Conservation (phyloP, 53 echinoderm and acorn worm genomes). For the Luidia sarsii region DNA sequence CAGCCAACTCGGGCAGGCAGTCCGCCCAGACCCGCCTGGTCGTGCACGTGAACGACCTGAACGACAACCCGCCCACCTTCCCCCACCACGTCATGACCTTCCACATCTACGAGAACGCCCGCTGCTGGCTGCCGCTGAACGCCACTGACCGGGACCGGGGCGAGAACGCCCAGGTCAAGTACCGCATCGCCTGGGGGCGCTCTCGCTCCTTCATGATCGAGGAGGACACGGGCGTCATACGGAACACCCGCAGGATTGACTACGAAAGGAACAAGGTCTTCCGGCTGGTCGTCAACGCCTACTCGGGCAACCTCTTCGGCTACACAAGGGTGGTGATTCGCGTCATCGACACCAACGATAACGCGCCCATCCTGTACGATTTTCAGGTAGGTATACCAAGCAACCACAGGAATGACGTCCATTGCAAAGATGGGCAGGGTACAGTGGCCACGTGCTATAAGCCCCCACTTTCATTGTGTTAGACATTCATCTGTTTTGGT, state of each 20-base stretch:
- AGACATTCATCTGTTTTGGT: too few species aligned
- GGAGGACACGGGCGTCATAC: constrained; percentile 61
- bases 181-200: constrained; percentile 69
- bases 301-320: constrained; percentile 72
- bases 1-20: constrained; percentile 49
- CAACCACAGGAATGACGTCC: too few species aligned
- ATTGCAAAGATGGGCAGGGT: too few species aligned
- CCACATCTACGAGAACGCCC: constrained; percentile 80
- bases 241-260: constrained; percentile 71
- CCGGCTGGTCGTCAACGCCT: constrained; percentile 76
- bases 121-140: constrained; percentile 62
- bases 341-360: constrained; percentile 81
- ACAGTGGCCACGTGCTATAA: too few species aligned
- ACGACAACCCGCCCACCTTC: constrained; percentile 92
- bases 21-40: constrained; percentile 38
- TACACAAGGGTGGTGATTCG: constrained; percentile 75
- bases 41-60: constrained; percentile 65
- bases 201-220: constrained; percentile 73
- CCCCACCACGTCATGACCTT: constrained; percentile 80
- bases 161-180: constrained; percentile 66
- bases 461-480: too few species aligned
- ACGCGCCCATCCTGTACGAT: constrained; percentile 77
- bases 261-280: constrained; percentile 79
- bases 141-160: constrained; percentile 81
- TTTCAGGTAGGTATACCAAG: constrained; percentile 61